Conservation (phyloP, 2,888 invertebrate genomes). For the Idaea straminata region DNA sequence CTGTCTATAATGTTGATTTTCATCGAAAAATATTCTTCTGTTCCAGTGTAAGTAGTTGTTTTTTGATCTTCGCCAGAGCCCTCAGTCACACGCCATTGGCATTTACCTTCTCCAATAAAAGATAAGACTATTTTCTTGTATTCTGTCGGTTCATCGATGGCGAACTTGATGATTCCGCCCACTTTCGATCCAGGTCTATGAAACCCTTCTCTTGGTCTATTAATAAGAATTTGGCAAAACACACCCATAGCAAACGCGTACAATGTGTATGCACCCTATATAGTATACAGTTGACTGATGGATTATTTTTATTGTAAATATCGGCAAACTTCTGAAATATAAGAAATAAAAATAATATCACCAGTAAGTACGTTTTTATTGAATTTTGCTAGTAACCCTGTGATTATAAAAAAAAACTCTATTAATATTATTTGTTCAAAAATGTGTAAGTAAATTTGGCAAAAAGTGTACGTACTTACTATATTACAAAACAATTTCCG, state of each 20-base stretch:
- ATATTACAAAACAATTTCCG: too few relatives aligned
- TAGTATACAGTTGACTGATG: too few relatives aligned
- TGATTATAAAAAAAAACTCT: too few relatives aligned
- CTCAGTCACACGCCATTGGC: constrained; percentile 13
- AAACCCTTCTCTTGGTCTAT: constrained; percentile 17
- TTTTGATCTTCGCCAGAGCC: not conserved
- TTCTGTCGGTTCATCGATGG: constrained; percentile 19
- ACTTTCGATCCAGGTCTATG: constrained; percentile 20
- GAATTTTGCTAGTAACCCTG: too few relatives aligned
- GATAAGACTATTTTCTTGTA: constrained; percentile 20
- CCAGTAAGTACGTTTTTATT: too few relatives aligned
- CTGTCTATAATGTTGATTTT: constrained; percentile 11
- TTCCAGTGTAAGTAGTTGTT: constrained; percentile 10
- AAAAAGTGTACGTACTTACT: too few relatives aligned
- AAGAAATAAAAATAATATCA: too few relatives aligned
- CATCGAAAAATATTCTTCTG: constrained; percentile 13
- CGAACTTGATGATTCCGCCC: constrained; percentile 21
- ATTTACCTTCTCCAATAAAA: constrained; percentile 20
- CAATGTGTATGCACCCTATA: too few relatives aligned
- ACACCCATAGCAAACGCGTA: constrained; percentile 19
- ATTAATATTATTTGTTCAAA: too few relatives aligned
- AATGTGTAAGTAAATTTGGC: too few relatives aligned
- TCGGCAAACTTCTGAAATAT: too few relatives aligned
- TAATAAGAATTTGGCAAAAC: constrained; percentile 20
- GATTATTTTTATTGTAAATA: too few relatives aligned